phyloP scores from a whole-genome alignment of 53 echinoderm and acorn worm species.

The Paelopatides confundens region DNA sequence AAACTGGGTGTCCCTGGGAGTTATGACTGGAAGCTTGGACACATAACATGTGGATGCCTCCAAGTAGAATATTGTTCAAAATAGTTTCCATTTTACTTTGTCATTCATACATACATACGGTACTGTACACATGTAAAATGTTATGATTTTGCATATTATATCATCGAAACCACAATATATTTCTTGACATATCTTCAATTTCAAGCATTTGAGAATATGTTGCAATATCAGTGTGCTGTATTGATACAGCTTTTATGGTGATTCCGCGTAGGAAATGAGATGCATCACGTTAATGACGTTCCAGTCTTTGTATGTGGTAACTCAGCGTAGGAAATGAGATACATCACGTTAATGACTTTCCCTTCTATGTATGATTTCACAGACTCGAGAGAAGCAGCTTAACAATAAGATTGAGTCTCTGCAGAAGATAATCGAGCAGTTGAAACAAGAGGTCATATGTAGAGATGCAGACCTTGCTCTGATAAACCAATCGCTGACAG shows the following conservation, averaged over 20 bases:
- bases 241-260: background rate
- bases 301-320: background rate
- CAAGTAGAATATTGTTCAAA: no score
- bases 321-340: background rate
- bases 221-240: background rate
- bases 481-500: constrained; percentile 66
- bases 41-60: no score
- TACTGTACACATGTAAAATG: no score
- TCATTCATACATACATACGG: no score
- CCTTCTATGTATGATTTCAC: constrained; percentile 5
- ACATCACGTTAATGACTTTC: background rate
- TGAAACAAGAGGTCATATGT: constrained; percentile 76
- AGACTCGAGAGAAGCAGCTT: constrained; percentile 88
- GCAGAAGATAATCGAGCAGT: constrained; percentile 88
- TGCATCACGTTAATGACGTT: background rate
- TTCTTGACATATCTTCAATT: background rate
- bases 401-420: constrained; percentile 86
- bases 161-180: no score
- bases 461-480: constrained; percentile 73
- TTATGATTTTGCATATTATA: no score
- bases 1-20: no score
- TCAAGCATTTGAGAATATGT: no score
- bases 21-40: no score
- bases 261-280: background rate
- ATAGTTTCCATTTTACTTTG: no score